Conservation (phyloP, 2,113 vertebrate genomes). For the Paradisaea rubra region DNA sequence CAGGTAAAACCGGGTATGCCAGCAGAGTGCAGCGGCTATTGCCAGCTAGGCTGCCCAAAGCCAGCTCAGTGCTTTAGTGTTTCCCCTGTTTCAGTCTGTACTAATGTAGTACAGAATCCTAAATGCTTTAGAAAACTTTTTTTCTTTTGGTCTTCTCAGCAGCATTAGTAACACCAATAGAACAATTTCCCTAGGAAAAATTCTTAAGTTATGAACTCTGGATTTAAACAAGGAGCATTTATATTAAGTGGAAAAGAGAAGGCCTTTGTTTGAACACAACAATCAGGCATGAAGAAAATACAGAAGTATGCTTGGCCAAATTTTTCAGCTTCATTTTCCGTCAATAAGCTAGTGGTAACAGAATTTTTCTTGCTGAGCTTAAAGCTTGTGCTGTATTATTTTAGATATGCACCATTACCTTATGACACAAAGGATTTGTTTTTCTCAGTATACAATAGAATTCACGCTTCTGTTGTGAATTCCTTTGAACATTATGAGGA, state of each 20-base stretch:
- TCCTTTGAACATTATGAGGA: background rate
- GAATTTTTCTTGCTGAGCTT: constrained; percentile 9
- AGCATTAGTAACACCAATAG: background rate
- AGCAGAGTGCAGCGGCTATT: background rate
- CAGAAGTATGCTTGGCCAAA: background rate
- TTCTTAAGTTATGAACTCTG: background rate
- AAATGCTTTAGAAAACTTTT: background rate
- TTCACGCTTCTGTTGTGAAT: background rate
- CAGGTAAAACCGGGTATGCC: background rate
- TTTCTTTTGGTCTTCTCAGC: background rate
- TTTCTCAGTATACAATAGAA: background rate
- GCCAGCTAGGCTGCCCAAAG: background rate
- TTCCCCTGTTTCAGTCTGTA: background rate
- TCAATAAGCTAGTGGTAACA: background rate
- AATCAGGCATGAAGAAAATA: background rate
- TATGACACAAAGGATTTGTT: constrained; percentile 7
- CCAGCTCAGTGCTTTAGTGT: background rate
- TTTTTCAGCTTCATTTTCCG: constrained; percentile 22
- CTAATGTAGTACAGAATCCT: background rate
- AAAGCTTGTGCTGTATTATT: constrained; percentile 9
- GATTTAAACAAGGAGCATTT: background rate
- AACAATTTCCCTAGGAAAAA: background rate
- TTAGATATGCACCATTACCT: constrained; percentile 42
- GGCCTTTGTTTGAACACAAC: constrained; percentile 26
- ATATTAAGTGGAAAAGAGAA: constrained; percentile 6